Evolutionary conservation across 2,797 vertebrate species (phyloP).

Genomic region (Mormyrus proboscirostris): DNA sequence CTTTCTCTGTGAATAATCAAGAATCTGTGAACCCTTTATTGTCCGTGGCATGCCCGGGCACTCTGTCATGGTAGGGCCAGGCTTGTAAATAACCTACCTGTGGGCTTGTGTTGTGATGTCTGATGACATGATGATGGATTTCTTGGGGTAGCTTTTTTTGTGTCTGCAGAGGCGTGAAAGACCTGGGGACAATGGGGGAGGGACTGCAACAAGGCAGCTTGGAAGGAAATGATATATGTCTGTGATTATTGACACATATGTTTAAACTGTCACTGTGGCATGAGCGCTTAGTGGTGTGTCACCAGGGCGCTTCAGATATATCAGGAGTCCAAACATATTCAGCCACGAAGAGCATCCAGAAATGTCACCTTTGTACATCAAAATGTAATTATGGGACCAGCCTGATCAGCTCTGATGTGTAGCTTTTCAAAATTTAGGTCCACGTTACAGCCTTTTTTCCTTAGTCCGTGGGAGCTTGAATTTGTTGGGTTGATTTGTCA

Average conservation of each 20-base stretch:
- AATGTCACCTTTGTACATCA: background rate
- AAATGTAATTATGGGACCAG: background rate
- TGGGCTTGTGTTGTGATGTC: slow-evolving; percentile 1
- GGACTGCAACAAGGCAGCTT: background rate
- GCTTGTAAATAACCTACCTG: slow-evolving; percentile 5
- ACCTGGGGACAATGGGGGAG: background rate
- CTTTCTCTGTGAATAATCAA: slow-evolving; percentile 5
- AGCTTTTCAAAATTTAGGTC: background rate
- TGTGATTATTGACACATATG: slow-evolving; percentile 8
- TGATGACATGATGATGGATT: slow-evolving; percentile 29
- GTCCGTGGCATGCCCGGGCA: background rate
- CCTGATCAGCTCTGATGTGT: background rate
- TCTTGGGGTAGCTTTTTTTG: slow-evolving; percentile 13
- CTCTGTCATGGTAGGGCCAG: slow-evolving; percentile 11
- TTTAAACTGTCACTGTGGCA: slow-evolving; percentile 17
- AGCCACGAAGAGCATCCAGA: background rate
- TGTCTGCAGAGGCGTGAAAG: slow-evolving; percentile 1
- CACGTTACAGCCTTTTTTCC: background rate
- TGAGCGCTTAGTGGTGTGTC: background rate
- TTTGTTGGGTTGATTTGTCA: background rate
- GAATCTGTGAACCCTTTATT: background rate
- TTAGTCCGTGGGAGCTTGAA: background rate
- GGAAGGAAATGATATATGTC: slow-evolving; percentile 21
- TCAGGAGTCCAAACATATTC: slow-evolving; percentile 4
- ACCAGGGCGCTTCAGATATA: background rate